Evolutionary conservation across 2,888 invertebrate species (phyloP).

Genomic region (Creontiades dilutus): DNA sequence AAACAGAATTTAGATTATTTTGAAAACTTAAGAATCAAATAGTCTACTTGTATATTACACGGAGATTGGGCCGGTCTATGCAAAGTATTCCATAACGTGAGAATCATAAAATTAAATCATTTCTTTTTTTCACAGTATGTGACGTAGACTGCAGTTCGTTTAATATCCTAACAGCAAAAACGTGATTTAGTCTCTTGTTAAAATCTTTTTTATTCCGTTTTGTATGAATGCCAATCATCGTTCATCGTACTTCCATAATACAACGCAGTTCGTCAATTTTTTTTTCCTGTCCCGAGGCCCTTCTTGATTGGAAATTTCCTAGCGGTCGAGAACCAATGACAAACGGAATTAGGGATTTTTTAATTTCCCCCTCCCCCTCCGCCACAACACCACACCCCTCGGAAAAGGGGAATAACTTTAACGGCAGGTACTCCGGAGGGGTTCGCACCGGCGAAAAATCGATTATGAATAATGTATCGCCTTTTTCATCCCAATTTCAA

Average conservation of each 20-base stretch:
- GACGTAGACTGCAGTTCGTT: no score
- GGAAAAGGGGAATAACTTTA: slow-evolving; percentile 63
- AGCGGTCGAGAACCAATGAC: slow-evolving; percentile 57
- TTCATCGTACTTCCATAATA: neutral
- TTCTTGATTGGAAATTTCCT: slow-evolving; percentile 72
- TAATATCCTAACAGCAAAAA: no score
- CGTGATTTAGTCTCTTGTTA: no score
- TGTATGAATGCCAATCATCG: no score
- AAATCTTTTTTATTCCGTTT: no score
- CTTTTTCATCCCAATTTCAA: slow-evolving; percentile 38
- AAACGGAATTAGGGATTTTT: slow-evolving; percentile 72
- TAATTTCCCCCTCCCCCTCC: slow-evolving; percentile 63
- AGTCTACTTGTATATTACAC: no score
- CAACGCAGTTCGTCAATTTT: slow-evolving; percentile 5
- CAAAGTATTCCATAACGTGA: no score
- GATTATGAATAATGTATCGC: slow-evolving; percentile 54
- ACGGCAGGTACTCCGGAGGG: slow-evolving; percentile 55
- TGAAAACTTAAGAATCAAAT: no score
- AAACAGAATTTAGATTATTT: no score
- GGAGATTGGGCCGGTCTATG: no score
- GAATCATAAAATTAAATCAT: no score
- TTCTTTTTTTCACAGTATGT: no score
- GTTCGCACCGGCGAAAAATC: slow-evolving; percentile 1
- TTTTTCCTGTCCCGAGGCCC: slow-evolving; percentile 3
- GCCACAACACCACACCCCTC: slow-evolving; percentile 1